Conservation (phyloP, 2,113 vertebrate species). For the Dasyprocta punctata region DNA sequence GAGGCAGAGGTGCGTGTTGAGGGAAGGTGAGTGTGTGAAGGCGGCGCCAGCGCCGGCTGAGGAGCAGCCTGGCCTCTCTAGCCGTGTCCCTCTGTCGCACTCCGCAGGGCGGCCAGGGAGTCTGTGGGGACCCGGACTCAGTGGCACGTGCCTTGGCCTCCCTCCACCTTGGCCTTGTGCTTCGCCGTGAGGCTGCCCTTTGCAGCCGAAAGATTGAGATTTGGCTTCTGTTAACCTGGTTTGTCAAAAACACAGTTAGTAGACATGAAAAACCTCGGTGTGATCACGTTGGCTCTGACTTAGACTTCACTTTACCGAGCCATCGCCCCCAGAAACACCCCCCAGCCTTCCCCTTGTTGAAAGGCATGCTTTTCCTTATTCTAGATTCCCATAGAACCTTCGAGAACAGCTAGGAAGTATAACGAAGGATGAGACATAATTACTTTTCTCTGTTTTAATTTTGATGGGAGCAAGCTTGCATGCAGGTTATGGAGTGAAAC, state of each 20-base stretch:
- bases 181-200: not conserved
- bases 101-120: too few relatives aligned
- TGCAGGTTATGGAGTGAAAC: not conserved
- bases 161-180: too few relatives aligned
- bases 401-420: not conserved
- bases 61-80: too few relatives aligned
- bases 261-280: not conserved
- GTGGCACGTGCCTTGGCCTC: too few relatives aligned
- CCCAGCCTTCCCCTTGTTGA: slow-evolving; percentile 26
- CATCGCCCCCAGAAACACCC: not conserved
- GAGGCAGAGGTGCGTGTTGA: too few relatives aligned
- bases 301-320: not conserved
- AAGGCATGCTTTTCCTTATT: slow-evolving; percentile 36
- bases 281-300: not conserved
- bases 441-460: slow-evolving; percentile 9
- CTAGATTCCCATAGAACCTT: slow-evolving; percentile 31
- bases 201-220: not conserved
- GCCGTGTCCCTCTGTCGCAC: too few relatives aligned
- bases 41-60: too few relatives aligned
- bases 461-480: not conserved
- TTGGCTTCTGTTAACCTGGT: not conserved
- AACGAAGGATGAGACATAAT: not conserved
- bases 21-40: too few relatives aligned
- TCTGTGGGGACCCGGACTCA: not conserved
- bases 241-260: not conserved